Evolutionary conservation across 2,113 vertebrate genomes (phyloP), one percentile per base, ranked within the genome.

Genomic region (Tursiops truncatus): DNA sequence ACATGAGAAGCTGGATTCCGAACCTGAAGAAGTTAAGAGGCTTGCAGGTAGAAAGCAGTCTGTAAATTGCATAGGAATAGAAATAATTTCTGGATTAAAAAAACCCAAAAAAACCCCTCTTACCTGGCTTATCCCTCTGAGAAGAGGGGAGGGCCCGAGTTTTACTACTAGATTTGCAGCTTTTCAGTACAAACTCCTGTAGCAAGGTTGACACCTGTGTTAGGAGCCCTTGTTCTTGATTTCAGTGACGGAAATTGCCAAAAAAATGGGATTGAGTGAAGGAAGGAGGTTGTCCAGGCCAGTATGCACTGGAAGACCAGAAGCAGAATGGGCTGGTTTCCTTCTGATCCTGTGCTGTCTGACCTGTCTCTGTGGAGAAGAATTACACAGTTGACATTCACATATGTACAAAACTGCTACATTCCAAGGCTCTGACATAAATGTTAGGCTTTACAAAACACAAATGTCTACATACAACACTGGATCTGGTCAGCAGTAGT

Each of bases 401-500:
- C 0, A 1, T 3, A 1, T 2, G 25, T 0, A 21, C 26, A 62
- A 5, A 12, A 53, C 38, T 2, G 53, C 44, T 12, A 15, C 73
- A 31, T 31, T 53, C 53, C 9, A 12, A 44, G 79, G 62, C 91
- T 86, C 58, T n/a, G 89, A 86, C 0, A 25, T 23, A 13, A 9
- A 9, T 0, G 33, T 17, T 26, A 71, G 70, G 47, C 47, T 26
- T 62, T 53, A 44, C 63, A n/a, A 21, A 89, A 74, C 73, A 31
- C 44, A 28, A 12, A 11, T 12, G 36, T 33, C 23, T 18, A 11
- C 56, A 33, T 1, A 33, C 41, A 12, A 0, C 11, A 0, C n/a
- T 6, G 28, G 36, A 6, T 12, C 13, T 20, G 70, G 47, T 15
- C 8, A 56, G 86, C 70, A 4, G 74, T 36, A n/a, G 36, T 0